phyloP scores from a whole-genome alignment of 2,888 invertebrate genomes.

The Lithophane semibrunnea region DNA sequence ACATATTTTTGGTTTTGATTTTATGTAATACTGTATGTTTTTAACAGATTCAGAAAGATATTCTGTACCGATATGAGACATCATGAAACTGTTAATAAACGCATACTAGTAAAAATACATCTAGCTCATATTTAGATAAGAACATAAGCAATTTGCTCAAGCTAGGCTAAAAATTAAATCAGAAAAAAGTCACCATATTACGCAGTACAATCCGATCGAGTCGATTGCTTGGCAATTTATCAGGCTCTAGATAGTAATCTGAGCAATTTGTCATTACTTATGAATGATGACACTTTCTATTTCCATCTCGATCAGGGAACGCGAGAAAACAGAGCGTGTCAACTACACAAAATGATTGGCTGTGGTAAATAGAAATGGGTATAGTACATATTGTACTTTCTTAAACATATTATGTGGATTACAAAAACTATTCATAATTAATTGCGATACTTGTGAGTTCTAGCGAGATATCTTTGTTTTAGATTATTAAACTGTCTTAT shows the following conservation, averaged over 20 bases:
- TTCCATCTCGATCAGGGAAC: constrained; percentile 46
- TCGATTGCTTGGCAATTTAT: constrained; percentile 35
- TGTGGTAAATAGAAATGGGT: constrained; percentile 7
- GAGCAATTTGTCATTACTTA: constrained; percentile 51
- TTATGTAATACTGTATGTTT: neutral
- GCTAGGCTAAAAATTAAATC: neutral
- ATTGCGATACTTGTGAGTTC: neutral
- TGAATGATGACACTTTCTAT: constrained; percentile 55
- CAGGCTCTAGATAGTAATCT: constrained; percentile 33
- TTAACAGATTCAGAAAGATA: neutral
- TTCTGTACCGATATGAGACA: neutral
- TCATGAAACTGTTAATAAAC: neutral
- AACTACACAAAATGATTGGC: constrained; percentile 46
- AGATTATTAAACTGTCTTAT: neutral
- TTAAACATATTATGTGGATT: neutral
- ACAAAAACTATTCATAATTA: neutral
- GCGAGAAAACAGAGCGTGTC: constrained; percentile 59
- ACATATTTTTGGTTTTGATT: neutral
- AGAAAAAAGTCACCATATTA: neutral
- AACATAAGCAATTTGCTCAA: neutral
- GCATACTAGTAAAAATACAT: neutral
- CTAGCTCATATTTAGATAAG: neutral
- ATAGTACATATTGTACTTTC: neutral
- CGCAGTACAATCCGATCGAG: constrained; percentile 11
- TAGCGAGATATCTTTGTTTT: neutral